Evolutionary conservation across 2,113 vertebrate genomes (phyloP).

Genomic region (Illadopsis cleaveri): DNA sequence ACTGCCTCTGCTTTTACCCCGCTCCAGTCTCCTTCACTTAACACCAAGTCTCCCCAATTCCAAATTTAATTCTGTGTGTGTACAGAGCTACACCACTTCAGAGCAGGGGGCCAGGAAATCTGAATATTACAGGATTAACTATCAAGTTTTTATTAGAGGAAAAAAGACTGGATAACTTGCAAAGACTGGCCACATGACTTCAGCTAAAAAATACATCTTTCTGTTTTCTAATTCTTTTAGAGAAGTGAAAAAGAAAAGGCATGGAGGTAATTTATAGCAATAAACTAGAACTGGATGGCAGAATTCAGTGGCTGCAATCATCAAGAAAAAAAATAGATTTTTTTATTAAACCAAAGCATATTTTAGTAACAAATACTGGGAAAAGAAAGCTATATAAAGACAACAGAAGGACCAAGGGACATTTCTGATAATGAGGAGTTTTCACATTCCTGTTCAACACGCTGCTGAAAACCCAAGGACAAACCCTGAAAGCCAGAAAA

Average conservation of each 20-base stretch:
- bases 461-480: background rate
- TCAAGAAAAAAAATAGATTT: background rate
- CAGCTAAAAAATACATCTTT: background rate
- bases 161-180: background rate
- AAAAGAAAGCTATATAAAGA: background rate
- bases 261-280: background rate
- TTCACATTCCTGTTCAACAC: fast-evolving
- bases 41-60: background rate
- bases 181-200: background rate
- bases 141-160: background rate
- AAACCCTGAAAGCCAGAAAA: background rate
- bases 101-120: background rate
- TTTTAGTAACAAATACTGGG: background rate
- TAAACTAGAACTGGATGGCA: background rate
- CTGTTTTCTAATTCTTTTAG: background rate
- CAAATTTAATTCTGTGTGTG: background rate
- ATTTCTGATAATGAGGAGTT: background rate
- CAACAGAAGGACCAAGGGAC: background rate
- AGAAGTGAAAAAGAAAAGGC: background rate
- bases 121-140: background rate
- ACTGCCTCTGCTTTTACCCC: background rate
- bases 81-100: background rate
- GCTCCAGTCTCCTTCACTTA: background rate
- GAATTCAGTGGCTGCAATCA: background rate
- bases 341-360: background rate